Evolutionary conservation across 2,888 invertebrate genomes (phyloP), one percentile per base, ranked within the genome.

Genomic region (Cataglyphis albicans): DNA sequence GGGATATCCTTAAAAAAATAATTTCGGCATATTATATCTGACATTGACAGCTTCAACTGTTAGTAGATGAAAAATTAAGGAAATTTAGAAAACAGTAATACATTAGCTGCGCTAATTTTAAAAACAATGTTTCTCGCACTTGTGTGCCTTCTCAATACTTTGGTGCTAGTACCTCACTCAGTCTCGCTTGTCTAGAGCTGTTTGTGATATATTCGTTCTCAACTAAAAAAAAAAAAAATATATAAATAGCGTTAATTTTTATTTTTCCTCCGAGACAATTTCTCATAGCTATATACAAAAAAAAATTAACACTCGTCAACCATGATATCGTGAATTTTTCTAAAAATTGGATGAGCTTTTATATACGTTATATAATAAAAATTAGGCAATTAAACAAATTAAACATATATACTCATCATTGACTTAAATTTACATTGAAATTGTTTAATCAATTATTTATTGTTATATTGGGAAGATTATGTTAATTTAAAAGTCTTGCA

Each of bases 371-470:
- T 52, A 52, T 4, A 6, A 32, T 21, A 12, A 52, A 52, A 52
- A 29, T 48, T 18, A 48, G 48, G 6, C 48, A 15, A 72, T 5
- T 70, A 32, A 70, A 55, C 35, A 59, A 18, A 59, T 72, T 25
- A 68, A 68, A 32, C 32, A 21, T 15, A 12, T 55, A 18, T 25
- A 12, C 18, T 38, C 35, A 59, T 72, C 59, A 25, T 35, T 10
- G 70, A 57, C 25, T 21, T 72, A 72, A 38, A 18, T 59, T 72
- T 38, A 18, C 35, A 38, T 6, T 72, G 38, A 72, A 72, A 25
- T 18, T 18, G 3, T 38, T 57, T 25, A 72, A 18, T 38, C 59
- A 72, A 3, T 25, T 59, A 59, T 38, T 59, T 59, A 59, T 44
- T n/a, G 6, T 18, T 21, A 38, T 0, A 38, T 0, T 15, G 15